These are phyloP conservation scores for Hepsetus odoe DNA, from an alignment of 2,113 vertebrate species.

Conservation along the genomic window DNA sequence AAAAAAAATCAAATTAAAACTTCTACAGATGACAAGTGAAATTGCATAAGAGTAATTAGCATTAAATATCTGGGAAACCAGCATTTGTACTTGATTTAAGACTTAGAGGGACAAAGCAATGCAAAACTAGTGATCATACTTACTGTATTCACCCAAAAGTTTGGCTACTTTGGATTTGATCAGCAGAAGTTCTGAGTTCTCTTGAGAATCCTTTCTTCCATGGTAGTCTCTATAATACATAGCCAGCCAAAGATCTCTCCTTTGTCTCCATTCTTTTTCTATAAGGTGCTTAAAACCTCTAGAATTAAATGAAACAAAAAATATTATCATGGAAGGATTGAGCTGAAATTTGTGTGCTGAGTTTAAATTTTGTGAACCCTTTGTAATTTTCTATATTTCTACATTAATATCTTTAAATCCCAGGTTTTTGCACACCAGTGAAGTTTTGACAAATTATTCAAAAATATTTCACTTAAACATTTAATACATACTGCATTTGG, in stretches of 20 bases:
- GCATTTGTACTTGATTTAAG: background rate
- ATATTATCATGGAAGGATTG: background rate
- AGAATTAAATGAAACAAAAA: background rate
- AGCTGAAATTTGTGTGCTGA: too few relatives aligned
- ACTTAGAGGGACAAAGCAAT: background rate
- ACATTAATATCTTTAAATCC: too few relatives aligned
- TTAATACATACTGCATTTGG: too few relatives aligned
- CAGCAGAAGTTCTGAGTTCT: constrained; percentile 68
- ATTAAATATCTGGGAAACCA: background rate
- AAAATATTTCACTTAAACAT: too few relatives aligned
- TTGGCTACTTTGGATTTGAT: constrained; percentile 78
- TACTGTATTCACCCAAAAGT: constrained; percentile 78
- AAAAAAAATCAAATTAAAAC: too few relatives aligned
- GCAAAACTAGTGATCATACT: constrained; percentile 15
- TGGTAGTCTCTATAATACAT: constrained; percentile 86
- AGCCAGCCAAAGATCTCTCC: constrained; percentile 85
- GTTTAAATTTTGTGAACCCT: too few relatives aligned
- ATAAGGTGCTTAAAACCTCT: constrained; percentile 63
- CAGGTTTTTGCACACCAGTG: too few relatives aligned
- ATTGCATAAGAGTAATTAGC: background rate
- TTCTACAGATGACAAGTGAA: background rate
- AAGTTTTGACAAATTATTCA: too few relatives aligned
- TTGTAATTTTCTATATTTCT: too few relatives aligned
- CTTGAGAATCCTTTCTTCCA: constrained; percentile 73
- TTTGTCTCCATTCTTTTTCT: constrained; percentile 74